Evolutionary conservation across 2,797 vertebrate species (phyloP), one percentile per base, ranked within the genome.

Genomic region (Manis javanica): DNA sequence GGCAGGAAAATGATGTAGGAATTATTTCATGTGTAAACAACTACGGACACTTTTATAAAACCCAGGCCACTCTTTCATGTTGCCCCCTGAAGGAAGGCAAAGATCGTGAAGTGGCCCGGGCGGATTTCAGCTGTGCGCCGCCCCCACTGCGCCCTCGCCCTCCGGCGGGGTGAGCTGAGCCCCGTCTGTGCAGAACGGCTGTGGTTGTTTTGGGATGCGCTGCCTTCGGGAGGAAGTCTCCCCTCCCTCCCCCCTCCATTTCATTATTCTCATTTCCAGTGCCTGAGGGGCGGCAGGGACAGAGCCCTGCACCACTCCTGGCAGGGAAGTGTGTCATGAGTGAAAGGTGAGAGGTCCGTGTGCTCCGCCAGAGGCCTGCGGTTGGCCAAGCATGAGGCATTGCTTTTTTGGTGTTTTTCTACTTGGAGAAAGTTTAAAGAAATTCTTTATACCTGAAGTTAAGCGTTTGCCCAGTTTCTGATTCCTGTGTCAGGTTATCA

Each of bases 31-130:
- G 72, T 49, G 77, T 26, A 91, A 87, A 95, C 94, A 97, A 97
- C 92, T 18, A 42, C 8, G 84, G 91, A 53, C 91, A 88, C 97
- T 98, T 96, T 97, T 94, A 90, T 93, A 51, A 29, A 71, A 81
- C 68, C 64, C 37, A 55, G 72, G 78, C 66, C 46, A 13, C 26
- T 0, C 57, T 94, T 82, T 61, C 29, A 12, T 10, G 10, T 61
- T 26, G 42, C 12, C 75, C 53, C 66, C 15, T 34, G n/a, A 37
- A n/a, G 66, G 61, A 23, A 82, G 46, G 66, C 3, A 39, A 34
- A 83, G 83, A 34, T 23, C 26, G 3, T 26, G 0, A 29, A 34
- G 83, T 11, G 59, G 15, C n/a, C 68, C 37, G 7, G 4, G 7
- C 29, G 0, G 24, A 51, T 13, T 4, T 18, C 24, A 46, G 42